Conservation (phyloP, 2,797 vertebrate genomes). For the Sebastes taczanowskii region DNA sequence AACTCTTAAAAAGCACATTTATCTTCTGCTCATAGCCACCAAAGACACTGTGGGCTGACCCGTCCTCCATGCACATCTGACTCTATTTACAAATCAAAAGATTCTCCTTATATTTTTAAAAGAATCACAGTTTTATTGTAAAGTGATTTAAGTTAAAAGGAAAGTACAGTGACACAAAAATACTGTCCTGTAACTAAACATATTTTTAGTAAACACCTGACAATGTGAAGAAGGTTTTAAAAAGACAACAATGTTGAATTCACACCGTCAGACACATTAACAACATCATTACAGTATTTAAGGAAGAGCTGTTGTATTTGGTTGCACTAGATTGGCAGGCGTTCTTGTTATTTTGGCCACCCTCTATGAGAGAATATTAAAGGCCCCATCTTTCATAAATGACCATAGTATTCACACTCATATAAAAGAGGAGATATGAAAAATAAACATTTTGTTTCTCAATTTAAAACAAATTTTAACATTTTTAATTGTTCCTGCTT, state of each 20-base stretch:
- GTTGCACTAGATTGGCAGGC: background rate
- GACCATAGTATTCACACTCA: background rate
- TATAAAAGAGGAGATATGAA: background rate
- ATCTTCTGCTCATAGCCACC: background rate
- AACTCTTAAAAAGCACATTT: background rate
- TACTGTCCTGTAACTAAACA: background rate
- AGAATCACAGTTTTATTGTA: background rate
- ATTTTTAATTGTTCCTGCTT: background rate
- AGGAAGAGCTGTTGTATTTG: too few species aligned
- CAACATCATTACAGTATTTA: background rate
- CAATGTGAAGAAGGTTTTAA: background rate
- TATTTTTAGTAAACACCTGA: background rate
- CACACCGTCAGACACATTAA: background rate
- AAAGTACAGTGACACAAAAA: background rate
- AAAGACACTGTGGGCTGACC: background rate
- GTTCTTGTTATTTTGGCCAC: conserved; percentile 4
- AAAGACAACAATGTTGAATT: background rate
- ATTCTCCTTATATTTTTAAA: background rate
- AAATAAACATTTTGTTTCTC: background rate
- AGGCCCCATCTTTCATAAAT: background rate
- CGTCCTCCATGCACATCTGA: background rate
- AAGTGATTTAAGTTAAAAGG: background rate
- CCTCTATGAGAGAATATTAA: background rate
- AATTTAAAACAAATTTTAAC: background rate
- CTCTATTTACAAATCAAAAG: background rate